These are phyloP conservation scores for Megaceryle alcyon DNA, from an alignment of 2,797 vertebrate genomes.

Conservation along the genomic window DNA sequence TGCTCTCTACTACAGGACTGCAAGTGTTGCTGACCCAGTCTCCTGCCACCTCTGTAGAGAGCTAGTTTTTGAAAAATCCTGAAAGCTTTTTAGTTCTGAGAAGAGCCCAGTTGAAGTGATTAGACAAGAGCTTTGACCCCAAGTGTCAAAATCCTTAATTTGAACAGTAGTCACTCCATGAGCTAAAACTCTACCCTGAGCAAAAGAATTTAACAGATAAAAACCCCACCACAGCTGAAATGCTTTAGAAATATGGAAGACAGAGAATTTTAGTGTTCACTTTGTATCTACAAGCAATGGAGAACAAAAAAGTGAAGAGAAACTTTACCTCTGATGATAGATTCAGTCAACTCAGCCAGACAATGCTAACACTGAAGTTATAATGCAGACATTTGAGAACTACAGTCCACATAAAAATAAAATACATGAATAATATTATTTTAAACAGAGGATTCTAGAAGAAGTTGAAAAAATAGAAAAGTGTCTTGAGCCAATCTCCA, in stretches of 20 bases:
- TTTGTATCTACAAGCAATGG: not conserved
- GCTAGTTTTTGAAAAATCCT: not conserved
- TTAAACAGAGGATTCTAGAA: not conserved
- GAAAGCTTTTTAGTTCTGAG: not conserved
- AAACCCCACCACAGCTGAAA: not conserved
- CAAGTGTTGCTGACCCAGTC: not conserved
- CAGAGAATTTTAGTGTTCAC: not conserved
- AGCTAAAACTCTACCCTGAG: not conserved
- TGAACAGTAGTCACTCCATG: not conserved
- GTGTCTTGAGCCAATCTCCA: not conserved
- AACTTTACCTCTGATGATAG: not conserved
- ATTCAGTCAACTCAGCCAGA: not conserved
- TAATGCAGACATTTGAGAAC: not conserved
- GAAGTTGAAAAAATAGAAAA: not conserved
- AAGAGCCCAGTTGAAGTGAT: not conserved
- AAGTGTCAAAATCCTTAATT: not conserved
- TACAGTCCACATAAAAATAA: not conserved
- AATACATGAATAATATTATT: not conserved
- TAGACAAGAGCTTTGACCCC: constrained; percentile 19
- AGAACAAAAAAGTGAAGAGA: not conserved
- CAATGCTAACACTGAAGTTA: not conserved
- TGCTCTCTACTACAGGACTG: not conserved
- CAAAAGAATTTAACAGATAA: not conserved
- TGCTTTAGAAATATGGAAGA: not conserved
- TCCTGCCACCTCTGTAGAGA: not conserved